phyloP scores from a whole-genome alignment of 2,888 invertebrate species.

The Carabus problematicus region DNA sequence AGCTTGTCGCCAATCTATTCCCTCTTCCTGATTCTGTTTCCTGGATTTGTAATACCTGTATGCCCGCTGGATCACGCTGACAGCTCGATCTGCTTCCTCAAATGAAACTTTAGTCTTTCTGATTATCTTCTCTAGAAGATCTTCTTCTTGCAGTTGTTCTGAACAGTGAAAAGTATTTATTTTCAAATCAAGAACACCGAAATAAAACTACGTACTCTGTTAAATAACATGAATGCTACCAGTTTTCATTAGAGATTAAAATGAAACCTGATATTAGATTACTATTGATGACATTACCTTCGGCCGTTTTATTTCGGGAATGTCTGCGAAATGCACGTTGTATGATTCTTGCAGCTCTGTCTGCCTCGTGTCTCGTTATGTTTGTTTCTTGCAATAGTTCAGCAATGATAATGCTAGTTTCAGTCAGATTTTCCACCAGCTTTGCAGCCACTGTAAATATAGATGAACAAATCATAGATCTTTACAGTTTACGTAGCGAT shows the following conservation, averaged over 20 bases:
- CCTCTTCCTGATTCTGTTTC: not conserved
- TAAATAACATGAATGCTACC: not conserved
- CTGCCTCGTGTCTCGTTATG: slow-evolving; percentile 53
- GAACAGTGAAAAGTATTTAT: not conserved
- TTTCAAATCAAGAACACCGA: too few species aligned
- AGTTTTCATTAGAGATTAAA: not conserved
- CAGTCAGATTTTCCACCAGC: slow-evolving; percentile 55
- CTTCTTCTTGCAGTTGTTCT: not conserved
- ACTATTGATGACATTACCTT: not conserved
- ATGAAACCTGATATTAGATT: too few species aligned
- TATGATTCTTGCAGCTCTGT: slow-evolving; percentile 52
- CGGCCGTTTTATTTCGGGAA: not conserved
- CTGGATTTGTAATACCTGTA: not conserved
- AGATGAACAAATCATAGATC: not conserved
- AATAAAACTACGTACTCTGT: too few species aligned
- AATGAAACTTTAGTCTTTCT: not conserved
- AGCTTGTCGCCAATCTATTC: slow-evolving; percentile 1
- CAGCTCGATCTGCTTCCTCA: slow-evolving; percentile 1
- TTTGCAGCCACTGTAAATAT: slow-evolving; percentile 52
- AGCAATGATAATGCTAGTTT: slow-evolving; percentile 53
- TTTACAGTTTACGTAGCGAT: not conserved
- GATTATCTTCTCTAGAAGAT: slow-evolving; percentile 4
- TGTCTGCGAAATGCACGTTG: slow-evolving; percentile 50
- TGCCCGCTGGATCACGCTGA: not conserved
- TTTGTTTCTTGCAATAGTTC: slow-evolving; percentile 53